Evolutionary conservation across 2,888 invertebrate species (phyloP).

Genomic region (Lasioglossum zephyrum): DNA sequence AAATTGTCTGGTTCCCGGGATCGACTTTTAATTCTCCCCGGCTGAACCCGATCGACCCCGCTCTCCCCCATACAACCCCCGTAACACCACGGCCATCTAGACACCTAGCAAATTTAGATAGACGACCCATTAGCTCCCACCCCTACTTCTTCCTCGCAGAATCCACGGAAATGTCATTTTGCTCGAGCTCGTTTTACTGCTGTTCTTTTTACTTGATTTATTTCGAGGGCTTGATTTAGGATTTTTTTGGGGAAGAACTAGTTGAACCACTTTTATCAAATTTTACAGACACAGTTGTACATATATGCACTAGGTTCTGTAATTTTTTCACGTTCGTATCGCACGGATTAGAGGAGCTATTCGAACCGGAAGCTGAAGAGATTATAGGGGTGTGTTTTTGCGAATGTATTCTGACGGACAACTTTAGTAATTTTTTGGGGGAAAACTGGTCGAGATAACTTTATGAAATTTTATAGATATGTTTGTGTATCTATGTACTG

Average conservation of each 20-base stretch:
- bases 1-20: slow-evolving; percentile 22
- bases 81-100: neutral
- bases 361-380: too few species aligned
- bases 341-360: too few species aligned
- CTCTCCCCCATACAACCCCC: neutral
- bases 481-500: too few species aligned
- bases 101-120: neutral
- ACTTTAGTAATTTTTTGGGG: too few species aligned
- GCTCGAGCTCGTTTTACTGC: neutral
- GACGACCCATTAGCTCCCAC: neutral
- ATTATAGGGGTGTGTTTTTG: too few species aligned
- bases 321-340: too few species aligned
- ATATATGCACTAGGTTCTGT: neutral
- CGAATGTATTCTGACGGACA: too few species aligned
- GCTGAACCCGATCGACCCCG: neutral
- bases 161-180: neutral
- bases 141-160: neutral
- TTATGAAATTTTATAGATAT: too few species aligned
- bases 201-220: neutral
- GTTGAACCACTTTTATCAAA: neutral
- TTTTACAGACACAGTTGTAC: rapidly evolving
- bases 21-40: slow-evolving; percentile 31
- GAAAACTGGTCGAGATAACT: too few species aligned
- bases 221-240: neutral
- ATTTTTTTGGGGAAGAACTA: neutral